These are phyloP conservation scores for Andrena marginata DNA, from an alignment of 2,888 invertebrate genomes.

Conservation along the genomic window DNA sequence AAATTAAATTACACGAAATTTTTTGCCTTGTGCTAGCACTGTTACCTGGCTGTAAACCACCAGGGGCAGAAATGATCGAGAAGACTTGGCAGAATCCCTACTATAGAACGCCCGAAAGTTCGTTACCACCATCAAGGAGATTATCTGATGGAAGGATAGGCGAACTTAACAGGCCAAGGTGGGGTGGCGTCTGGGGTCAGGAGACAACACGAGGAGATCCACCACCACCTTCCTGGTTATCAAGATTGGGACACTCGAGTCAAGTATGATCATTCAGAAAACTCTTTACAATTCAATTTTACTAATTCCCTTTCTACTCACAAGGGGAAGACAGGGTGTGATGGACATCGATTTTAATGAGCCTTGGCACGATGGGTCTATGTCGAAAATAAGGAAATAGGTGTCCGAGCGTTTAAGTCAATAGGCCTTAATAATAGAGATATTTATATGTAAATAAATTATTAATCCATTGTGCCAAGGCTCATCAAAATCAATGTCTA, in stretches of 20 bases:
- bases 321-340: no score
- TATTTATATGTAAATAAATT: no score
- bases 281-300: background rate
- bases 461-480: no score
- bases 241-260: constrained; percentile 81
- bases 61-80: constrained; percentile 71
- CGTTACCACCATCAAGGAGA: constrained; percentile 77
- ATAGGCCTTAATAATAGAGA: no score
- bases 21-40: constrained; percentile 10
- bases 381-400: no score
- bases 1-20: background rate
- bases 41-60: constrained; percentile 55
- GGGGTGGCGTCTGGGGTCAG: constrained; percentile 82
- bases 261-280: constrained; percentile 72
- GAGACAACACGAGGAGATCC: constrained; percentile 75
- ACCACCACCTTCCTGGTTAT: constrained; percentile 84
- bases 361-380: no score
- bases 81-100: constrained; percentile 81
- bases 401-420: no score
- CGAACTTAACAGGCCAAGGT: constrained; percentile 81
- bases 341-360: no score
- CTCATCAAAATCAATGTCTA: no score
- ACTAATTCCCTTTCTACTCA: background rate
- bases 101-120: constrained; percentile 77
- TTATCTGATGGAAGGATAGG: constrained; percentile 75